Conservation (phyloP, 2,113 vertebrate genomes). For the Tenebrosternarchus preto region DNA sequence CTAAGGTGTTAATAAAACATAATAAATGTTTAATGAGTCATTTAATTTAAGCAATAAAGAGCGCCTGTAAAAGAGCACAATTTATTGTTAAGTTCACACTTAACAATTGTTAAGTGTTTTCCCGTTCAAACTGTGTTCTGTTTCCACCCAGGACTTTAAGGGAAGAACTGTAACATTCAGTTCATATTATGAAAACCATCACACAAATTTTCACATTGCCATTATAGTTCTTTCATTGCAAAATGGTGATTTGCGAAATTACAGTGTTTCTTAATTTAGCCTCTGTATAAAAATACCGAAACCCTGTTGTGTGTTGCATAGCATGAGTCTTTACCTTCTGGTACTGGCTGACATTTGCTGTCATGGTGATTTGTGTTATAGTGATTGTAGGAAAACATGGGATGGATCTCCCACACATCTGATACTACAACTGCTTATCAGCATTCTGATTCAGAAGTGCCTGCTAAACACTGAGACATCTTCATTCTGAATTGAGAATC, state of each 20-base stretch:
- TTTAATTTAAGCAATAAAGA: no score
- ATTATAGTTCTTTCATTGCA: background rate
- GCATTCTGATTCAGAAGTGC: background rate
- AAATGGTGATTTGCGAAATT: background rate
- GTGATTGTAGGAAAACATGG: constrained; percentile 44
- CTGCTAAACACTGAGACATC: no score
- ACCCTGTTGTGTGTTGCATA: background rate
- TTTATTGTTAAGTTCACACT: no score
- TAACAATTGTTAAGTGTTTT: no score
- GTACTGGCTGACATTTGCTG: constrained; percentile 21
- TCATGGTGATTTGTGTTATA: constrained; percentile 27
- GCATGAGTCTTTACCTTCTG: background rate
- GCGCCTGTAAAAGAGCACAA: no score
- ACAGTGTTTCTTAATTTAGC: background rate
- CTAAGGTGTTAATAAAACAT: background rate
- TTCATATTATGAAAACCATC: background rate
- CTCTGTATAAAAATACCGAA: background rate
- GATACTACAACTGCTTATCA: background rate
- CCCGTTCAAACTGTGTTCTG: no score
- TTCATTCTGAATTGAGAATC: no score
- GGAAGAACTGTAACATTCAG: no score
- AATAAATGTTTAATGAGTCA: no score
- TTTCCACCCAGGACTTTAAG: no score
- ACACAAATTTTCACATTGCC: background rate
- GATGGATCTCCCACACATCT: constrained; percentile 31